Evolutionary conservation across 2,888 invertebrate species (phyloP).

Genomic region (Atrina japonica): DNA sequence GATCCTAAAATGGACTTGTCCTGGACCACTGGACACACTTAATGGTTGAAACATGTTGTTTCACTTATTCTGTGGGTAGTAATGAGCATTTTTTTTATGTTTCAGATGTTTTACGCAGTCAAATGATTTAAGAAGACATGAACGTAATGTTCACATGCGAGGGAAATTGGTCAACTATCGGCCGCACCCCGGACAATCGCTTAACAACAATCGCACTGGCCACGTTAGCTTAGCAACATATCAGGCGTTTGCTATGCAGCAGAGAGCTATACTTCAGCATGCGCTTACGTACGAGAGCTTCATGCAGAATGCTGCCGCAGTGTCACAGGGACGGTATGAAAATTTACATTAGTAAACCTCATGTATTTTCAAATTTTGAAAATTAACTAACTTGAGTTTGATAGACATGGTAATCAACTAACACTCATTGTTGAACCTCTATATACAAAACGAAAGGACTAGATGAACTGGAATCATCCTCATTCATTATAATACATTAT

Average conservation of each 20-base stretch:
- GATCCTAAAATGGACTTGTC: no score
- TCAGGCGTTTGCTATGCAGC: conserved; percentile 73
- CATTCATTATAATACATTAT: no score
- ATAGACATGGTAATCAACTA: no score
- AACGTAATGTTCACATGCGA: conserved; percentile 76
- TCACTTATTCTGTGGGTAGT: no score
- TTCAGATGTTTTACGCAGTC: conserved; percentile 75
- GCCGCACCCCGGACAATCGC: conserved; percentile 46
- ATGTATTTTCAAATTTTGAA: no score
- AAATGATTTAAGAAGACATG: conserved; percentile 74
- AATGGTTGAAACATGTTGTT: no score
- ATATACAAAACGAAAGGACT: not conserved
- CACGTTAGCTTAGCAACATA: conserved; percentile 74
- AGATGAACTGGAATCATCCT: not conserved
- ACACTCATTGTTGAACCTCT: no score
- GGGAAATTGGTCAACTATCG: conserved; percentile 72
- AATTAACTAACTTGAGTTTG: no score
- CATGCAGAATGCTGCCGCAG: conserved; percentile 68
- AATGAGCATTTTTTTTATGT: no score
- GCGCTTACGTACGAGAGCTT: conserved; percentile 72
- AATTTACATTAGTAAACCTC: not conserved
- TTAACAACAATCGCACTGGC: conserved; percentile 38
- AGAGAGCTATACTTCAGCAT: conserved; percentile 71
- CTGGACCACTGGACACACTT: no score
- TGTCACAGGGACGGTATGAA: conserved; percentile 32